A percentile compares a stretch with the other conserved stretches of the same genome.
These are phyloP conservation scores for Thalassophryne amazonica DNA, from an alignment of 2,797 vertebrate species.

Conservation along the genomic window DNA sequence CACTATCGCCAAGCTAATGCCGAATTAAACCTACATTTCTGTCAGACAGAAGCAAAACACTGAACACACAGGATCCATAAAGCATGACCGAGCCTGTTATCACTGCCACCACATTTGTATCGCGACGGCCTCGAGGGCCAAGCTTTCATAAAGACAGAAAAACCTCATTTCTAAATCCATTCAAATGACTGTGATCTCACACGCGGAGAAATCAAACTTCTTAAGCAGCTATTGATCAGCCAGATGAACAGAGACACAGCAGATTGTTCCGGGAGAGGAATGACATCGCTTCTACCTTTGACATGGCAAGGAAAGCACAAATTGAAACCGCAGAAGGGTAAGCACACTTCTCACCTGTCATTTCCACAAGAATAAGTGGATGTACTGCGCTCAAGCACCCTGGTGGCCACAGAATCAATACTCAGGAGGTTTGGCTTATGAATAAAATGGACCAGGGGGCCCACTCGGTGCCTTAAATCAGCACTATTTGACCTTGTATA, in stretches of 20 bases:
- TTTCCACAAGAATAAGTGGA: slow-evolving; percentile 55
- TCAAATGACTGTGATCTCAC: slow-evolving; percentile 57
- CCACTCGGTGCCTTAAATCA: slow-evolving; percentile 35
- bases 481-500: slow-evolving; percentile 34
- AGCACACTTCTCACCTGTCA: slow-evolving; percentile 55
- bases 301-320: slow-evolving; percentile 52
- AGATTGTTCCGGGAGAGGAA: slow-evolving; percentile 36
- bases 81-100: slow-evolving; percentile 64
- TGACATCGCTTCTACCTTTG: slow-evolving; percentile 63
- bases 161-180: slow-evolving; percentile 31
- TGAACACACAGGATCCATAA: slow-evolving; percentile 51
- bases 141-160: slow-evolving; percentile 30
- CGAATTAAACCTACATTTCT: slow-evolving; percentile 61
- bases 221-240: slow-evolving; percentile 70
- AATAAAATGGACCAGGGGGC: slow-evolving; percentile 25
- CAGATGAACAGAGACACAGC: slow-evolving; percentile 57
- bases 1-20: slow-evolving; percentile 44
- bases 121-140: slow-evolving; percentile 39
- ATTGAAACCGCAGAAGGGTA: slow-evolving; percentile 59
- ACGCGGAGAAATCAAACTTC: slow-evolving; percentile 58
- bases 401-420: slow-evolving; percentile 53
- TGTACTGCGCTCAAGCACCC: slow-evolving; percentile 29
- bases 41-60: slow-evolving; percentile 45
- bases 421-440: slow-evolving; percentile 25
- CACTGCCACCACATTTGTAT: slow-evolving; percentile 45